A percentile compares a stretch with the other conserved stretches of the same genome.
Evolutionary conservation across 2,797 vertebrate genomes (phyloP).

Genomic region (Chiropotes sagulatus): DNA sequence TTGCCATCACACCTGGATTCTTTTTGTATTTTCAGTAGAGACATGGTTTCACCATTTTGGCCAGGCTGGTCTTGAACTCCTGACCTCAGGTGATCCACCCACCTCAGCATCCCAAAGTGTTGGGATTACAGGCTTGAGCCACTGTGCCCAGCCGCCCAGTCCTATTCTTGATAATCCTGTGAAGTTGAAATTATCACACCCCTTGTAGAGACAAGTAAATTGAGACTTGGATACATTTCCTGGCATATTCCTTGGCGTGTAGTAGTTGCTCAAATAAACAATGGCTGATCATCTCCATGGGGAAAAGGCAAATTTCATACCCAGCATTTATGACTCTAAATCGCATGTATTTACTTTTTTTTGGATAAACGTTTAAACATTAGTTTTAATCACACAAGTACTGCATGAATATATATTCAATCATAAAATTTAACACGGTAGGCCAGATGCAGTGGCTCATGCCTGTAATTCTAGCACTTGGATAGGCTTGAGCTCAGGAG

Average conservation of each 20-base stretch:
- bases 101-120: too few relatives aligned
- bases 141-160: fast-evolving
- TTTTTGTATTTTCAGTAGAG: too few relatives aligned
- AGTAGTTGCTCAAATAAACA: background rate
- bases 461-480: too few relatives aligned
- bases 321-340: background rate
- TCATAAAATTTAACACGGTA: background rate
- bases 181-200: background rate
- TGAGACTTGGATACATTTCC: background rate
- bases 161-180: background rate
- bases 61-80: too few relatives aligned
- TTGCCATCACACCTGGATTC: too few relatives aligned
- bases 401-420: background rate
- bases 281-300: background rate
- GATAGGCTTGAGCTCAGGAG: too few relatives aligned
- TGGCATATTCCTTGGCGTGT: background rate
- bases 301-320: background rate
- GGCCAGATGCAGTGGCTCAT: too few relatives aligned
- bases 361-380: background rate
- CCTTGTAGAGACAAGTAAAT: background rate
- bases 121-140: too few relatives aligned
- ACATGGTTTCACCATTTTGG: too few relatives aligned
- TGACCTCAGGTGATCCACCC: too few relatives aligned
- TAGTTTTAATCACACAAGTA: background rate
- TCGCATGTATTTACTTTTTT: background rate